Percentiles rank a stretch among this genome's conserved stretches.
These are phyloP conservation scores for Gorsachius goisagi DNA, from an alignment of 2,113 vertebrate species.

Conservation along the genomic window DNA sequence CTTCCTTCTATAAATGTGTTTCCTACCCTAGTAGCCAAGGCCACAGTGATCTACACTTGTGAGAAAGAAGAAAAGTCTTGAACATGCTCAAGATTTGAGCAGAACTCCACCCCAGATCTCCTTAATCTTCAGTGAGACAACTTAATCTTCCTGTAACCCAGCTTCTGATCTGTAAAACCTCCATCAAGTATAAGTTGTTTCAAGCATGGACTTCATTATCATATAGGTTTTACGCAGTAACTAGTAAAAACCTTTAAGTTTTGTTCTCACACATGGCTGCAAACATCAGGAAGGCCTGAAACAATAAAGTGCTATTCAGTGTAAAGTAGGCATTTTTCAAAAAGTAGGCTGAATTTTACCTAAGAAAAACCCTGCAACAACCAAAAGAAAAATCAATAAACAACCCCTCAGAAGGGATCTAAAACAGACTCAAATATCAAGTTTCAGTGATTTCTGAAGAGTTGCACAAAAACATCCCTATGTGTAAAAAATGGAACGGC, in stretches of 20 bases:
- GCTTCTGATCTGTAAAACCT: not conserved
- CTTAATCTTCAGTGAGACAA: not conserved
- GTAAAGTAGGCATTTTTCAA: not conserved
- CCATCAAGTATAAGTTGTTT: not conserved
- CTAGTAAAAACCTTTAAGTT: not conserved
- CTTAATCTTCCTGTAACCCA: not conserved
- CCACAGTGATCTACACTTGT: accelerated
- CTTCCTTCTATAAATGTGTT: not conserved
- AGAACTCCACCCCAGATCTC: not conserved
- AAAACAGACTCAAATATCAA: not conserved
- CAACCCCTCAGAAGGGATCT: not conserved
- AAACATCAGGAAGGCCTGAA: not conserved
- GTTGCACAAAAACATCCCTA: not conserved
- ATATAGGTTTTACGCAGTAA: not conserved
- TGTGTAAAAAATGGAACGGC: not conserved
- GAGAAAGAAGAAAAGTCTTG: not conserved
- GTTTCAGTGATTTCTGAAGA: not conserved
- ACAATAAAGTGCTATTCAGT: not conserved
- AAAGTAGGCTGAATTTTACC: not conserved
- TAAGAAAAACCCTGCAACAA: not conserved
- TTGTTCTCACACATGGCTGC: not conserved
- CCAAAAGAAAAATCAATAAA: not conserved
- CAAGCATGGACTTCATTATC: not conserved
- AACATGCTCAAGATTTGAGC: accelerated
- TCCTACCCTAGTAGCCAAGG: not conserved